phyloP scores from a whole-genome alignment of 2,113 vertebrate genomes.

The Rhinoptilus africanus region DNA sequence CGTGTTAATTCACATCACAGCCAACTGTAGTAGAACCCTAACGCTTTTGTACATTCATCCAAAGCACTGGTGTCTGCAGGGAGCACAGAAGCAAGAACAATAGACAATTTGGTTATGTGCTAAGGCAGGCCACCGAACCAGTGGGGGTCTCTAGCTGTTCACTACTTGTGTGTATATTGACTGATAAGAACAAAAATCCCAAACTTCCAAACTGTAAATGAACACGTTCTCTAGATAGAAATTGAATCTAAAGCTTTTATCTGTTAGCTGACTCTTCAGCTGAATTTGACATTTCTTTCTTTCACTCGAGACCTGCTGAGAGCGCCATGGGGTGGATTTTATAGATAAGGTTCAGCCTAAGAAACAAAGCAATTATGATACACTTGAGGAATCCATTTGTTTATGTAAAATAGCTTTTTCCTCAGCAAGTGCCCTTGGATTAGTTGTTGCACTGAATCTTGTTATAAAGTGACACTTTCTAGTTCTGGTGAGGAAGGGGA shows the following conservation, averaged over 20 bases:
- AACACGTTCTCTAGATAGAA: background rate
- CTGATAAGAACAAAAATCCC: background rate
- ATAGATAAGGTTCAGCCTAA: background rate
- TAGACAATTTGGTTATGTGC: background rate
- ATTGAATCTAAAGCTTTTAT: background rate
- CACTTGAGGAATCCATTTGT: slow-evolving; percentile 1
- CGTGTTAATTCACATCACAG: background rate
- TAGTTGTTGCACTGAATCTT: background rate
- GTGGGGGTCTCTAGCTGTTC: background rate
- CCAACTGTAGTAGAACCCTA: background rate
- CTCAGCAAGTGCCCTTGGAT: background rate
- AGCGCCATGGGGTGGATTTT: background rate
- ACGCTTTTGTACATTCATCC: background rate
- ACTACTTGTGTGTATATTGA: background rate
- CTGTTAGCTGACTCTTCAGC: background rate
- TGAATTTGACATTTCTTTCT: background rate
- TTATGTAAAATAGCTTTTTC: background rate
- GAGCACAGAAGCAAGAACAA: background rate
- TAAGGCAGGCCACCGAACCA: background rate
- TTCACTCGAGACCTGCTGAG: background rate
- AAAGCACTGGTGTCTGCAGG: background rate
- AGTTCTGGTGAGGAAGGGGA: background rate
- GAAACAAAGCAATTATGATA: background rate
- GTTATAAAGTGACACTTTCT: background rate
- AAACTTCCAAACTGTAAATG: background rate